Percentiles rank a stretch among this genome's conserved stretches.
Conservation (phyloP, 2,113 vertebrate genomes). For the Oncorhynchus gorbuscha region DNA sequence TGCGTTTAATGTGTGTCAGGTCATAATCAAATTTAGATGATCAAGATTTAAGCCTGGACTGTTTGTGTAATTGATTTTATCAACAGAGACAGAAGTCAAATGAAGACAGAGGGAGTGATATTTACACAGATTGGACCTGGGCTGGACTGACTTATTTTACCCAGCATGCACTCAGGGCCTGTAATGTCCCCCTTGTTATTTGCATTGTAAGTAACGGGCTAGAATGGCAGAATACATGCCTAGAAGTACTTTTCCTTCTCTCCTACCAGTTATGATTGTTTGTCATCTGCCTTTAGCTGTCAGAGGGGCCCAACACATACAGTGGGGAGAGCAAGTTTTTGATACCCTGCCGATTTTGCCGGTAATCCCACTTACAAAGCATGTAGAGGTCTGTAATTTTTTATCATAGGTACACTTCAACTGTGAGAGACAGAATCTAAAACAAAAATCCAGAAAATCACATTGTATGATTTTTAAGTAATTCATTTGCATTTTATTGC, state of each 20-base stretch:
- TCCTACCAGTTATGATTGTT: conserved; percentile 40
- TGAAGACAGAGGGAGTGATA: conserved; percentile 15
- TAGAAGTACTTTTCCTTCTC: conserved; percentile 29
- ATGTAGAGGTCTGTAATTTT: no score
- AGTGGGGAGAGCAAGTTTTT: no score
- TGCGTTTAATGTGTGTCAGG: not conserved
- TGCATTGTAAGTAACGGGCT: conserved; percentile 59
- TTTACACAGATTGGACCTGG: conserved; percentile 16
- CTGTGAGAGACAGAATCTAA: no score
- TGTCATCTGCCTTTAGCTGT: conserved; percentile 47
- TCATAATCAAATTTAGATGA: not conserved
- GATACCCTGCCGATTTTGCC: no score
- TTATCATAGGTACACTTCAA: no score
- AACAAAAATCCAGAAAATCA: no score
- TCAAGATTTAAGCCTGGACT: not conserved
- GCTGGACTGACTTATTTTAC: not conserved
- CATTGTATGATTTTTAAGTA: no score
- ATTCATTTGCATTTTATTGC: no score
- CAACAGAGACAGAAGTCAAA: conserved; percentile 22
- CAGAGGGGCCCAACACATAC: conserved; percentile 13
- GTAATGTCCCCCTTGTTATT: conserved; percentile 43
- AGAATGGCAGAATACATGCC: conserved; percentile 27
- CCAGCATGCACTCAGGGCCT: conserved; percentile 7
- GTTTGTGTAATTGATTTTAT: conserved; percentile 7
- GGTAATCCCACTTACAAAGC: no score